phyloP scores from a whole-genome alignment of 1,140 invertebrate genomes.

The Amphibalanus amphitrite region DNA sequence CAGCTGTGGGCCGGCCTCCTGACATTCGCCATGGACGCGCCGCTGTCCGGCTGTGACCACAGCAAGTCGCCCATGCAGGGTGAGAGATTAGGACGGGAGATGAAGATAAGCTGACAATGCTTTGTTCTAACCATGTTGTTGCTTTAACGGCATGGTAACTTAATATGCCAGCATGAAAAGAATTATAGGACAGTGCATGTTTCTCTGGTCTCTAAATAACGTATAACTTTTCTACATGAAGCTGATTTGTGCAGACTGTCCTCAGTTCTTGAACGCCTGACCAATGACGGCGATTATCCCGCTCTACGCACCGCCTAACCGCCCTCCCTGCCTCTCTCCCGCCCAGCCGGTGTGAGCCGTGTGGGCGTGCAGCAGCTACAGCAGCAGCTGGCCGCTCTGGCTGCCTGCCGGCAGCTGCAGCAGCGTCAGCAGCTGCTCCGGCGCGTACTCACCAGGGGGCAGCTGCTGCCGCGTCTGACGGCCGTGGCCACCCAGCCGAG shows the following conservation, averaged over 20 bases:
- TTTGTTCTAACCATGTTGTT: no score
- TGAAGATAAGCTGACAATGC: no score
- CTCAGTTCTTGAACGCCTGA: no score
- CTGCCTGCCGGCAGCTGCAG: constrained; percentile 16
- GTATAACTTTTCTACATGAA: no score
- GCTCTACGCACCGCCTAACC: no score
- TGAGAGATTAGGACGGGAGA: not conserved
- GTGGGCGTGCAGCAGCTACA: not conserved
- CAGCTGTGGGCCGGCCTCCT: not conserved
- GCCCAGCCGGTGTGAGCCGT: not conserved
- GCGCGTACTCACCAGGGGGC: constrained; percentile 20
- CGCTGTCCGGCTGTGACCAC: not conserved
- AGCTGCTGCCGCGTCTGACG: constrained; percentile 52
- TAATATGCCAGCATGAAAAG: no score
- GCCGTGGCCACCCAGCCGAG: constrained; percentile 67
- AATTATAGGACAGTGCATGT: no score
- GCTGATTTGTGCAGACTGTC: no score
- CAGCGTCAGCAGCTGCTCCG: constrained; percentile 17
- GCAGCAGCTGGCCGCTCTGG: constrained; percentile 16
- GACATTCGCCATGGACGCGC: not conserved
- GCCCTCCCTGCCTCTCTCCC: no score
- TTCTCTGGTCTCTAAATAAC: no score
- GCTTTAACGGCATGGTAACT: no score
- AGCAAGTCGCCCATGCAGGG: not conserved
- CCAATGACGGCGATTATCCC: no score